These are phyloP conservation scores for Elgaria multicarinata DNA, from an alignment of 2,113 vertebrate species.

Conservation along the genomic window DNA sequence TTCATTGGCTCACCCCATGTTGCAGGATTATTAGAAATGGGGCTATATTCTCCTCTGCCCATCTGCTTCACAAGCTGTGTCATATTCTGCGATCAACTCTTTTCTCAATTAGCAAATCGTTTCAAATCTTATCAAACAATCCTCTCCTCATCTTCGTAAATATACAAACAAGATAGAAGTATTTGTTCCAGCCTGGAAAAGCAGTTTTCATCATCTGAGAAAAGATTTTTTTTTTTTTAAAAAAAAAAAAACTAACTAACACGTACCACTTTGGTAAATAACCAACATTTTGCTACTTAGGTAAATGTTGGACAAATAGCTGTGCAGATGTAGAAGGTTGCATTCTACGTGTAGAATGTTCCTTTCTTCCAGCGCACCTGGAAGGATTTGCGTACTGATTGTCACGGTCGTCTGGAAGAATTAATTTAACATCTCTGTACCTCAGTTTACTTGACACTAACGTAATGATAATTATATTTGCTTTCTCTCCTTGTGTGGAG, in stretches of 20 bases:
- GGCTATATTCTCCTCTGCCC: too few relatives aligned
- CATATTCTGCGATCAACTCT: background rate
- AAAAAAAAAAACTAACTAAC: background rate
- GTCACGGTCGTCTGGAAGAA: conserved; percentile 17
- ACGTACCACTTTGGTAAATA: background rate
- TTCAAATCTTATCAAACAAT: background rate
- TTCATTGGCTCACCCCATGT: too few relatives aligned
- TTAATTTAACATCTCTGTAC: conserved; percentile 10
- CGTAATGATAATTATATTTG: background rate
- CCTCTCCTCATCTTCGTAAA: background rate
- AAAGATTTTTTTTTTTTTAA: background rate
- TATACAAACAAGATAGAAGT: background rate
- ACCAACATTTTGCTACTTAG: background rate
- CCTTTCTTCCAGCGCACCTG: accelerated
- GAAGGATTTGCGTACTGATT: background rate
- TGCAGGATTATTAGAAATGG: too few relatives aligned
- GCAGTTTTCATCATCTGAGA: background rate
- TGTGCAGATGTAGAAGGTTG: background rate
- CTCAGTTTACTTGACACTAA: conserved; percentile 33
- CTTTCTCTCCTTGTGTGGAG: background rate
- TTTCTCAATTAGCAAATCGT: background rate
- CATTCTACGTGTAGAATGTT: background rate
- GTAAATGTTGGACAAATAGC: accelerated
- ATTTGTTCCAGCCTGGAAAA: background rate
- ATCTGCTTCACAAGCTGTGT: too few relatives aligned